Percentiles rank a stretch among this genome's conserved stretches.
These are phyloP conservation scores for Xanthorhoe designata DNA, from an alignment of 2,888 invertebrate species.

Conservation along the genomic window DNA sequence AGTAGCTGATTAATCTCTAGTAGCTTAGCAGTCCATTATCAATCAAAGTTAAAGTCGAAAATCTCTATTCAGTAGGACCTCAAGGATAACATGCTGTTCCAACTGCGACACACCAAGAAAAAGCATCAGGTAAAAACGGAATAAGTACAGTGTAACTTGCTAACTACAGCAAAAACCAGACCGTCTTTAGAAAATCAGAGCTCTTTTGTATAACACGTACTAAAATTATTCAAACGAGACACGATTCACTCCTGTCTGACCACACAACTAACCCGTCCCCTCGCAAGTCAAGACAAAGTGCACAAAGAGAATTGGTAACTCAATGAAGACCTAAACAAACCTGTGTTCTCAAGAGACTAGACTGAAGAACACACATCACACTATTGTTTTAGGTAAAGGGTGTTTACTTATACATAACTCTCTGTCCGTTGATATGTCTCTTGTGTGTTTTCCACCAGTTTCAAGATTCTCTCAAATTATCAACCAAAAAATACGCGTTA, in stretches of 20 bases:
- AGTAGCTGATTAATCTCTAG: too few relatives aligned
- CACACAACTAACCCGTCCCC: not conserved
- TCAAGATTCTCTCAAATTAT: too few relatives aligned
- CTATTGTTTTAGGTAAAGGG: slow-evolving; percentile 4
- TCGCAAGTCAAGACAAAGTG: slow-evolving; percentile 8
- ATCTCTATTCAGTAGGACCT: too few relatives aligned
- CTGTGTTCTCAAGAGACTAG: slow-evolving; percentile 8
- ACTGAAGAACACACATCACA: slow-evolving; percentile 1
- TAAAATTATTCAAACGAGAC: slow-evolving; percentile 2
- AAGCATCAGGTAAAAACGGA: too few relatives aligned
- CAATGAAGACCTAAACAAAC: slow-evolving; percentile 21
- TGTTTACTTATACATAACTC: not conserved
- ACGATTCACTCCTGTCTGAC: slow-evolving; percentile 5
- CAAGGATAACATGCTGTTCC: too few relatives aligned
- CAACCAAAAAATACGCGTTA: too few relatives aligned
- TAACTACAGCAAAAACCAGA: too few relatives aligned
- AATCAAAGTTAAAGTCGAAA: too few relatives aligned
- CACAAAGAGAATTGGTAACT: slow-evolving; percentile 16
- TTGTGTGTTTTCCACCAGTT: not conserved
- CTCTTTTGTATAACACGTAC: not conserved
- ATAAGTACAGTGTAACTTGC: too few relatives aligned
- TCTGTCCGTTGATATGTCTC: not conserved
- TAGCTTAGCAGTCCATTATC: too few relatives aligned
- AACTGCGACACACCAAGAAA: too few relatives aligned
- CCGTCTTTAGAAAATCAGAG: not conserved